Base-by-base conservation (phyloP, 2,888 invertebrate species). In the Agriotes lineatus region DNA sequence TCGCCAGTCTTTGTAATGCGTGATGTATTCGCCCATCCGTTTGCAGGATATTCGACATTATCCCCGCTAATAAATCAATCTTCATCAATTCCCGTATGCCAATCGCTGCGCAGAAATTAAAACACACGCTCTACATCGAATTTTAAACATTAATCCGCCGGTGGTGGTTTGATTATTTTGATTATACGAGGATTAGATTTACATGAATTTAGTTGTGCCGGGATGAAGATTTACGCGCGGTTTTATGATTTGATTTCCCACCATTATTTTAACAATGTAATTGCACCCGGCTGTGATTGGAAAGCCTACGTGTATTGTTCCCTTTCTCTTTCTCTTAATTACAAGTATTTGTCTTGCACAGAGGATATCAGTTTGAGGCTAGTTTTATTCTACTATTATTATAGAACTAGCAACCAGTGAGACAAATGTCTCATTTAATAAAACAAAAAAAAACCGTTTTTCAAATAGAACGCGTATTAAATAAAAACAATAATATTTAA, bases 61-160 rank as follows among this genome's bases (percentile, higher is more conserved):
- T 73, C 71, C 71, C 30, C 42, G 45, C 62, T 66, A 70, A 72
- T 73, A 73, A 73, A 73, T 73, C 73, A 73, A 72, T 73, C 73
- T 73, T 67, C 70, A 73, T 73, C 73, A 72, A 72, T 72, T 70
- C 72, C 70, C 67, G 57, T 68, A 64, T 61, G 70, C 67, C 59
- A 69, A 69, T 69, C 56, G 59, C 50, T 52, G 65, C 30, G 33
- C 59, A 65, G 61, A 65, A 65, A 69, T 69, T 69, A 69, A 69
- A 69, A 68, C 58, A 50, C 58, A 58, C 62, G 64, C 61, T 57
- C 54, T 57, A 33, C 59, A 63, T 50, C 52, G 58, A 62, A 44
- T 62, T 63, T 68, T 68, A 50, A 48, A 68, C 62, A 63, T 68
- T 62, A 68, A 68, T 68, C 67, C 52, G 19, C 19, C 12, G 18